Conservation (phyloP, 2,888 invertebrate genomes). For the Macrophya annulata region DNA sequence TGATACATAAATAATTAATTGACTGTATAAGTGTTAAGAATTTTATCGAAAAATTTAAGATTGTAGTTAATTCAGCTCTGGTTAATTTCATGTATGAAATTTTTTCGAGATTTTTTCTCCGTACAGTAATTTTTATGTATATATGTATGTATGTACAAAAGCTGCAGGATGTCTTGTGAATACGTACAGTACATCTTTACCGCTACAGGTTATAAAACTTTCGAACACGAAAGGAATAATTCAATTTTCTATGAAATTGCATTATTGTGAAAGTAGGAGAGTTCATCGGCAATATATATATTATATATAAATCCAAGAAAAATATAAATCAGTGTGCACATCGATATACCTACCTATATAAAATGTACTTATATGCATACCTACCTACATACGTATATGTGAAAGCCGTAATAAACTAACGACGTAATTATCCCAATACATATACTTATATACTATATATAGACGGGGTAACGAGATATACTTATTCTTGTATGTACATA, state of each 20-base stretch:
- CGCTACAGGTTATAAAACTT: neutral
- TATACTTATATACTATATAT: neutral
- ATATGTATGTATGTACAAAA: neutral
- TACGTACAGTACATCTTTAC: neutral
- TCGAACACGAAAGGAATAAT: neutral
- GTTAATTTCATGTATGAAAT: no score
- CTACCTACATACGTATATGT: neutral
- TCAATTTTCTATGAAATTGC: slow-evolving; percentile 1
- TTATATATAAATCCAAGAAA: slow-evolving; percentile 26
- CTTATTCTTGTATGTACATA: neutral
- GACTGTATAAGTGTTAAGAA: no score
- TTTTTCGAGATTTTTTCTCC: neutral
- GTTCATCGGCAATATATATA: slow-evolving; percentile 24
- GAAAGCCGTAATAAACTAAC: slow-evolving; percentile 16
- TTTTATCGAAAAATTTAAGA: no score
- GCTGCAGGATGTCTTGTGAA: neutral
- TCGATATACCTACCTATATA: neutral
- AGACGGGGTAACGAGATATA: slow-evolving; percentile 16
- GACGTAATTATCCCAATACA: slow-evolving; percentile 26
- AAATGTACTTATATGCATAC: neutral
- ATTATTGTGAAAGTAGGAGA: slow-evolving; percentile 13
- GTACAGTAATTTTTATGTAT: neutral
- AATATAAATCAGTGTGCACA: neutral
- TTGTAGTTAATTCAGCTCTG: no score
- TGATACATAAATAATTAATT: no score